phyloP scores from a whole-genome alignment of 2,797 vertebrate genomes.

The Chanos chanos region DNA sequence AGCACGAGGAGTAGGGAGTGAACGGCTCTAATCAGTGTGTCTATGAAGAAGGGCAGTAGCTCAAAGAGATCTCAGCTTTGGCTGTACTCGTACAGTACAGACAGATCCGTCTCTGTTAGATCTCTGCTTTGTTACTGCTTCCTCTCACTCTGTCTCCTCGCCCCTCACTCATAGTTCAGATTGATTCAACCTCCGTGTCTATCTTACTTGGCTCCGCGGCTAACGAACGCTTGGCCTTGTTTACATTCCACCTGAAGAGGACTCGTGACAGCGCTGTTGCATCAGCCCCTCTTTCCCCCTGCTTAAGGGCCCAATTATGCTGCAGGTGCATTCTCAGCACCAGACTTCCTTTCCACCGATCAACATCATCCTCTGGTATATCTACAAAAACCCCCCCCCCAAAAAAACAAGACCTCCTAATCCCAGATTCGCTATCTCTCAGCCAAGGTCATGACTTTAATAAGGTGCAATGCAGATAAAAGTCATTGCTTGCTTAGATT shows the following conservation, averaged over 20 bases:
- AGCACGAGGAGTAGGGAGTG: conserved; percentile 11
- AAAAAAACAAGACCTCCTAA: conserved; percentile 51
- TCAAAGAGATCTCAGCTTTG: neutral
- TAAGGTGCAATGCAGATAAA: conserved; percentile 54
- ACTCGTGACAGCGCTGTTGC: conserved; percentile 54
- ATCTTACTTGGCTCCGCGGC: neutral
- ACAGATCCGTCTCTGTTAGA: conserved; percentile 4
- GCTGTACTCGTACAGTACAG: neutral
- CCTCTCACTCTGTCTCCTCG: neutral
- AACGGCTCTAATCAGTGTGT: conserved; percentile 9
- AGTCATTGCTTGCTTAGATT: conserved; percentile 57
- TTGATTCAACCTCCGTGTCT: conserved; percentile 3
- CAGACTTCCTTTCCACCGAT: neutral
- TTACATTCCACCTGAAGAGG: conserved; percentile 45
- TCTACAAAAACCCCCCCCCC: too few relatives aligned
- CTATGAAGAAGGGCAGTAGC: conserved; percentile 14
- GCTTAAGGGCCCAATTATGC: conserved; percentile 55
- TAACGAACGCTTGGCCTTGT: conserved; percentile 19
- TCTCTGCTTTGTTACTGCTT: neutral
- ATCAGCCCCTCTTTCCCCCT: conserved; percentile 53
- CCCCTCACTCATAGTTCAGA: conserved; percentile 6
- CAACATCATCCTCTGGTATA: conserved; percentile 50
- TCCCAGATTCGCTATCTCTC: conserved; percentile 51
- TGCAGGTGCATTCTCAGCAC: conserved; percentile 31
- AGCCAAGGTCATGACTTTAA: conserved; percentile 67